phyloP scores from a whole-genome alignment of 1,140 invertebrate species.

The Gyrodactylus salaris region DNA sequence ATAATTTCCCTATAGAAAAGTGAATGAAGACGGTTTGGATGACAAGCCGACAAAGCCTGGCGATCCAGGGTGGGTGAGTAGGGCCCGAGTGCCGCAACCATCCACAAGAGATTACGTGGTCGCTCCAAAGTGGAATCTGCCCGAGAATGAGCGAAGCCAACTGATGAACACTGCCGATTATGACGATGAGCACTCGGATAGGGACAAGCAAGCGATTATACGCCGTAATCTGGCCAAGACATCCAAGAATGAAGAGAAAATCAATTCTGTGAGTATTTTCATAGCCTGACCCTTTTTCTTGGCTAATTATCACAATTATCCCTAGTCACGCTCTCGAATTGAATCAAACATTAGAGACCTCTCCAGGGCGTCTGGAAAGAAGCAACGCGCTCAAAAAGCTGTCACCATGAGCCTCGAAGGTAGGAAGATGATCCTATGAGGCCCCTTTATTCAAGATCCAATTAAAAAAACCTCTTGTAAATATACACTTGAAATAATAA shows the following conservation, averaged over 20 bases:
- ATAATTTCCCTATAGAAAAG: slow-evolving; percentile 6
- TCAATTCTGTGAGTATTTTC: not conserved
- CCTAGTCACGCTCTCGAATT: not conserved
- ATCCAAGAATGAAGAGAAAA: not conserved
- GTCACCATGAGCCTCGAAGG: not conserved
- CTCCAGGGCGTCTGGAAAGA: not conserved
- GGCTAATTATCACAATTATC: not conserved
- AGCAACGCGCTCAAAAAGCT: not conserved
- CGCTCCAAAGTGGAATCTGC: slow-evolving; percentile 46
- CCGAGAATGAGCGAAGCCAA: not conserved
- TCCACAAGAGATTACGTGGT: slow-evolving; percentile 85
- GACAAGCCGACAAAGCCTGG: slow-evolving; percentile 36
- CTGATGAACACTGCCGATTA: not conserved
- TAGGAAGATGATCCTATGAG: not conserved
- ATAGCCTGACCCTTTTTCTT: not conserved
- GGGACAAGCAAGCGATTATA: not conserved
- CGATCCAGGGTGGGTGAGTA: slow-evolving; percentile 62
- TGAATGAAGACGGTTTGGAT: slow-evolving; percentile 10
- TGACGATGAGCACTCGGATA: not conserved
- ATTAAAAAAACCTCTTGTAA: not conserved
- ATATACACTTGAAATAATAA: not conserved
- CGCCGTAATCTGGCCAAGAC: not conserved
- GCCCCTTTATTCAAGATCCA: too few species aligned
- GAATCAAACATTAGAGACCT: not conserved
- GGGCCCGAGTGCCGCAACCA: slow-evolving; percentile 65